Conservation (phyloP, 2,113 vertebrate species). For the Empidonax alnorum region DNA sequence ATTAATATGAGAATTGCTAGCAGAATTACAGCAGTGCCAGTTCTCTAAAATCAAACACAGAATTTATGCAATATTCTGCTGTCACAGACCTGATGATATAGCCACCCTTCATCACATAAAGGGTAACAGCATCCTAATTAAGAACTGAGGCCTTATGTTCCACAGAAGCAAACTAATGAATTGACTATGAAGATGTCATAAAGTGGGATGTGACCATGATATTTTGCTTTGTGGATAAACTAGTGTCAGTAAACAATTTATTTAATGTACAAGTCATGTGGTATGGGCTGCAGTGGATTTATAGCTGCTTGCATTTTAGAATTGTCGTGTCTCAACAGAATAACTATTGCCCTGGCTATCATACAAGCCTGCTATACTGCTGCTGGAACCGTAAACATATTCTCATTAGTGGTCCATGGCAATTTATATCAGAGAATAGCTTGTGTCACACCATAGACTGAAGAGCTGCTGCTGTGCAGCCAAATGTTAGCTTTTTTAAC, state of each 20-base stretch:
- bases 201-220: constrained; percentile 35
- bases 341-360: constrained; percentile 44
- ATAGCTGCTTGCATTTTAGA: constrained; percentile 31
- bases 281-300: constrained; percentile 32
- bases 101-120: constrained; percentile 55
- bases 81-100: constrained; percentile 59
- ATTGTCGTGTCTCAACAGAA: constrained; percentile 6
- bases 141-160: constrained; percentile 60
- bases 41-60: constrained; percentile 43
- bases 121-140: constrained; percentile 54
- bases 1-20: constrained; percentile 15
- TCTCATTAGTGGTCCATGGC: constrained; percentile 62
- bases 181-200: constrained; percentile 40
- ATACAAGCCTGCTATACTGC: constrained; percentile 17
- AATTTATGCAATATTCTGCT: constrained; percentile 58
- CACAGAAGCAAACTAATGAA: constrained; percentile 63
- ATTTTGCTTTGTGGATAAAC: constrained; percentile 38
- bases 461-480: constrained; percentile 46
- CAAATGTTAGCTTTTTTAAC: constrained; percentile 55
- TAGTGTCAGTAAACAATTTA: constrained; percentile 47
- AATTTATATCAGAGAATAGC: constrained; percentile 59
- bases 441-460: constrained; percentile 17
- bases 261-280: constrained; percentile 38
- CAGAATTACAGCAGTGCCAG: constrained; percentile 44
- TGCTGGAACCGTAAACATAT: constrained; percentile 42